Conservation (phyloP, 2,797 vertebrate genomes). For the Fistularia commersonii region DNA sequence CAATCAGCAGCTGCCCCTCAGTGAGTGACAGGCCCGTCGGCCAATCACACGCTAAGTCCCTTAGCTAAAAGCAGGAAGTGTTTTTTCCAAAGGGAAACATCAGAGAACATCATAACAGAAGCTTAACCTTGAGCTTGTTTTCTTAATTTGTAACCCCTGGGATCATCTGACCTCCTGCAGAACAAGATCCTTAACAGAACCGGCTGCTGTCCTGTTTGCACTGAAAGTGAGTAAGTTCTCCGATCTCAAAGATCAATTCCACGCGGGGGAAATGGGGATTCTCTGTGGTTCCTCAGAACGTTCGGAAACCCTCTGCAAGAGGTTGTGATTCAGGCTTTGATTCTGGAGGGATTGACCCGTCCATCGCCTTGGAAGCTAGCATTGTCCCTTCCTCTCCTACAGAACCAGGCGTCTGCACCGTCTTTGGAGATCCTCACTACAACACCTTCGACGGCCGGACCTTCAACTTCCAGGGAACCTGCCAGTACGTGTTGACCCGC, state of each 20-base stretch:
- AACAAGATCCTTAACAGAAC: conserved; percentile 98
- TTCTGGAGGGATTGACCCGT: background rate
- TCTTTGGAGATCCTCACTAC: conserved; percentile 99
- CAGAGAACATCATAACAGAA: background rate
- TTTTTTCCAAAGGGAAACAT: too few species aligned
- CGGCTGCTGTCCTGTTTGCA: conserved; percentile 98
- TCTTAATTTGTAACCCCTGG: too few species aligned
- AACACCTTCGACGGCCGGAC: conserved; percentile 98
- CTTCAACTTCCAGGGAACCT: conserved; percentile 99
- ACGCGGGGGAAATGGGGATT: too few species aligned
- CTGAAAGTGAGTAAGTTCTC: conserved; percentile 95
- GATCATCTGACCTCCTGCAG: conserved; percentile 62
- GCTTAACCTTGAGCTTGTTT: background rate
- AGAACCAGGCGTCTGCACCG: conserved; percentile 98
- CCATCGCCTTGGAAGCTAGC: background rate
- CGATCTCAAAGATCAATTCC: conserved; percentile 1
- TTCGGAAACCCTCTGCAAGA: too few species aligned
- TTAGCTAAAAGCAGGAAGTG: too few species aligned
- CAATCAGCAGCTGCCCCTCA: conserved; percentile 89
- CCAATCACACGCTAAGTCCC: conserved; percentile 13
- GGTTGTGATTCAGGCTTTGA: background rate
- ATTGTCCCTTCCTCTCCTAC: conserved; percentile 28
- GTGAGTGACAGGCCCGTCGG: conserved; percentile 55
- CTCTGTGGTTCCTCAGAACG: too few species aligned
- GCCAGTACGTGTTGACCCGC: conserved; percentile 93